Base-by-base conservation (phyloP, 2,113 vertebrate genomes). In the Pedetes capensis region DNA sequence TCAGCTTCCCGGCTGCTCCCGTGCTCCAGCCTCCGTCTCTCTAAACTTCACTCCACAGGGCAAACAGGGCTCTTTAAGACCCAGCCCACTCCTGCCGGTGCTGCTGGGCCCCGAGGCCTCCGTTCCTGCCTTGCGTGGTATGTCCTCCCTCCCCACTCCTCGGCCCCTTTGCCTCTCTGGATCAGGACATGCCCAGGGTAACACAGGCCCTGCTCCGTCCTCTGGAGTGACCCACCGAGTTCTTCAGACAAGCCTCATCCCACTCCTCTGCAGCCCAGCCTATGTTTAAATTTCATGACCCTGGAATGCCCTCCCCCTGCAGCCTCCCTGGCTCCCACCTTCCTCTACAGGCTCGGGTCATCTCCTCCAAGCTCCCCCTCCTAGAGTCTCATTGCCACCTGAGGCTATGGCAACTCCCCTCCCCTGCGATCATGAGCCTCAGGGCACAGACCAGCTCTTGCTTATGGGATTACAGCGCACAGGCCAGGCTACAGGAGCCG, bases 41-140 rank as follows among this genome's bases (percentile, higher is more conserved):
- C 25, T 18, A 11, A 11, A 29, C 7, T 16, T 0, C 1, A 8
- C 7, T 12, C n/a, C 22, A 5, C 0, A 1, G 0, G 0, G 34
- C 39, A 27, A 17, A 5, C 0, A 1, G 0, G 0, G 34, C 39
- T 51, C 51, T 37, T 3, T 3, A 32, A 72, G 55, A 11, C 32
- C 44, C 42, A 66, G 42, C 27, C 49, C 1, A 1, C 7, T 11
- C 9, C 14, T 34, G n/a, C 22, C 7, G 1, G 22, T 10, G 5
- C 74, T 75, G 72, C 8, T 0, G 37, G 37, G 84, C 20, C 53
- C 0, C 51, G 14, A 0, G 0, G 74, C 27, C 53, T 49, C 72
- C 17, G 55, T 4, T 1, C 51, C 89, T 2, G 0, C 39, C 39
- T 2, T 10, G 1, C 2, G 0, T 37, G n/a, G 16, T 23, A 13